Conservation (phyloP, 1,140 invertebrate species). For the Calephelis nemesis region DNA sequence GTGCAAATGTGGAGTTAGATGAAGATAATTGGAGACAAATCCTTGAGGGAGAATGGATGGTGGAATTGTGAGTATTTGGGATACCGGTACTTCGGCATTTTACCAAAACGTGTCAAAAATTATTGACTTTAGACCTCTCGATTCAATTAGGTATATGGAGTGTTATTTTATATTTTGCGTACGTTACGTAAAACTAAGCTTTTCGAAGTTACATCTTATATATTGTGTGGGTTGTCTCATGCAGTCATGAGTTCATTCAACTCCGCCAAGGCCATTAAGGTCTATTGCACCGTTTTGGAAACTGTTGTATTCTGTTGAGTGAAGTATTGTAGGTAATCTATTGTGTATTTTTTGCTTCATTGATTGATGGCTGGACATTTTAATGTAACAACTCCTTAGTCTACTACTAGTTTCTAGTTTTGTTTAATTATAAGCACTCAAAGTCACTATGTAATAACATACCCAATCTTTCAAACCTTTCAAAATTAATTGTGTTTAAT, state of each 20-base stretch:
- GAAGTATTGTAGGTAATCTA: constrained; percentile 37
- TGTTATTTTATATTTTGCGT: background rate
- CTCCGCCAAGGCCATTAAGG: constrained; percentile 53
- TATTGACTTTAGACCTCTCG: constrained; percentile 5
- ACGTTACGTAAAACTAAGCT: background rate
- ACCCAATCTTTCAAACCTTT: too few relatives aligned
- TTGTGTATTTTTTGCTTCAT: constrained; percentile 32
- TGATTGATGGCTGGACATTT: background rate
- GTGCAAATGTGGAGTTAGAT: constrained; percentile 63
- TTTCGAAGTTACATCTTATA: background rate
- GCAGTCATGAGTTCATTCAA: constrained; percentile 34
- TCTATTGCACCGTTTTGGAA: constrained; percentile 51
- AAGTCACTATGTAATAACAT: too few relatives aligned
- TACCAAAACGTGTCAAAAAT: constrained; percentile 60
- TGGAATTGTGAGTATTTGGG: constrained; percentile 70
- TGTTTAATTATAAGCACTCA: too few relatives aligned
- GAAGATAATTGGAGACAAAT: constrained; percentile 71
- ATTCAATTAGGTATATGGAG: background rate
- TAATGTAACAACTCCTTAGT: too few relatives aligned
- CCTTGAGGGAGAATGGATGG: constrained; percentile 73
- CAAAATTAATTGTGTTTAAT: too few relatives aligned
- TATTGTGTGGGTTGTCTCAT: constrained; percentile 20
- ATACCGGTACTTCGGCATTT: constrained; percentile 47
- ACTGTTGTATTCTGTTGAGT: constrained; percentile 22
- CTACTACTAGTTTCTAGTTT: too few relatives aligned